Evolutionary conservation across 1,140 invertebrate species (phyloP).

Genomic region (Tyrophagus putrescentiae): DNA sequence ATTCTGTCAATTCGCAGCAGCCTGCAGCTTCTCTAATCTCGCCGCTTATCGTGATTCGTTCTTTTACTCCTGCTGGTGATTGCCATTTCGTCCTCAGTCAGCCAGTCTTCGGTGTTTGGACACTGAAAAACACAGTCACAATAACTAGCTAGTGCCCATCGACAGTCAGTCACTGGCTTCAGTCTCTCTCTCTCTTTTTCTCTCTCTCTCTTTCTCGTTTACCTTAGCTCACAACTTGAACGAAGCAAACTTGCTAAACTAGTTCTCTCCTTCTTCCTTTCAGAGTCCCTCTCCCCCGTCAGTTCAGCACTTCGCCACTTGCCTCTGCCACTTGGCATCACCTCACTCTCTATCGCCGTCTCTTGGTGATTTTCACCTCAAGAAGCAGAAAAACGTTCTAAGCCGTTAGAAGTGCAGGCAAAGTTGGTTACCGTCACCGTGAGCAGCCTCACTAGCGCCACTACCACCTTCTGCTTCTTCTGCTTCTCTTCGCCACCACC

Average conservation of each 20-base stretch:
- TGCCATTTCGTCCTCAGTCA: too few species aligned
- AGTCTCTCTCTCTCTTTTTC: too few species aligned
- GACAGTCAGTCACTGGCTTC: too few species aligned
- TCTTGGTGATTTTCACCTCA: neutral
- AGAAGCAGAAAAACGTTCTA: neutral
- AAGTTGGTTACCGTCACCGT: neutral
- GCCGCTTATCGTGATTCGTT: neutral
- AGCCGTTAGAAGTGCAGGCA: neutral
- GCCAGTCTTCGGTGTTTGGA: too few species aligned
- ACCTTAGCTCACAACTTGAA: too few species aligned
- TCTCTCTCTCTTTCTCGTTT: too few species aligned
- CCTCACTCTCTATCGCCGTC: neutral
- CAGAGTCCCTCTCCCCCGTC: neutral
- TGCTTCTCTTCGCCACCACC: neutral
- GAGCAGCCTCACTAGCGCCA: neutral
- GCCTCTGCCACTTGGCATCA: neutral
- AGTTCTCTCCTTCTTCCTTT: neutral
- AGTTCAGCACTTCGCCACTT: neutral
- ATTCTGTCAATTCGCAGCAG: conserved; percentile 9
- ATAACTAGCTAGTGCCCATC: too few species aligned
- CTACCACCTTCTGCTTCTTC: too few species aligned
- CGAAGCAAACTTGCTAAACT: conserved; percentile 14
- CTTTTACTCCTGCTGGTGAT: too few species aligned
- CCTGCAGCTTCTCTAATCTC: neutral
- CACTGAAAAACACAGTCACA: too few species aligned